Conservation (phyloP, 2,888 invertebrate species). For the Phoronis australis region DNA sequence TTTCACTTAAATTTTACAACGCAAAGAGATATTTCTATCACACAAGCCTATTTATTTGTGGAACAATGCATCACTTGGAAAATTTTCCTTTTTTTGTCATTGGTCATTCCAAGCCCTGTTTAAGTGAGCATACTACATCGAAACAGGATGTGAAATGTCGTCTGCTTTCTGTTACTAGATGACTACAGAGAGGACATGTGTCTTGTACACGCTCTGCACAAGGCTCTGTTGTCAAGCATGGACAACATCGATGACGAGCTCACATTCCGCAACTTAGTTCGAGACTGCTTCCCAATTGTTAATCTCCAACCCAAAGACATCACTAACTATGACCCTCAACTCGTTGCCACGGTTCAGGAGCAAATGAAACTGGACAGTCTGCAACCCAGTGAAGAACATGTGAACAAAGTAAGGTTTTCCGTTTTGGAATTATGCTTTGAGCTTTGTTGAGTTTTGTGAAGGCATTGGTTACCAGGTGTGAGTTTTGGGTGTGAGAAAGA, state of each 20-base stretch:
- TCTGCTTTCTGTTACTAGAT: too few relatives aligned
- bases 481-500: not conserved
- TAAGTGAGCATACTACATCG: not conserved
- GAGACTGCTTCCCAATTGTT: conserved; percentile 41
- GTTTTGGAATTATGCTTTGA: too few relatives aligned
- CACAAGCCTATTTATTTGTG: too few relatives aligned
- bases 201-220: conserved; percentile 32
- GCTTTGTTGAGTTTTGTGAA: too few relatives aligned
- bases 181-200: too few relatives aligned
- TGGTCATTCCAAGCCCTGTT: too few relatives aligned
- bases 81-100: too few relatives aligned
- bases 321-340: conserved; percentile 21
- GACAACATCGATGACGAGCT: conserved; percentile 28
- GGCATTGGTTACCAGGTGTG: not conserved
- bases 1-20: too few relatives aligned
- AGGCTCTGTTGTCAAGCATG: conserved; percentile 24
- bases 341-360: conserved; percentile 36
- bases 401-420: conserved; percentile 31
- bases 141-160: conserved; percentile 7
- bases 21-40: too few relatives aligned
- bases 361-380: conserved; percentile 40
- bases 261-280: conserved; percentile 25
- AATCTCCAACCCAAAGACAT: conserved; percentile 17
- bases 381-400: conserved; percentile 25
- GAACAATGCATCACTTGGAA: too few relatives aligned